Evolutionary conservation across 1,140 invertebrate species (phyloP).

Genomic region (Drosophila melanogaster): Release_6_plus_ISO1_MT NT_037436.4:18393501-18394000

Average conservation of each 20-base stretch:
- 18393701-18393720: conserved; percentile 71
- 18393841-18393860: conserved; percentile 83
- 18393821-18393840: conserved; percentile 84
- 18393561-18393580: conserved; percentile 52
- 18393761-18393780: conserved; percentile 22
- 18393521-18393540: conserved; percentile 54
- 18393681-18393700: conserved; percentile 84
- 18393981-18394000: conserved; percentile 32
- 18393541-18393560: conserved; percentile 19
- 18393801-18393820: conserved; percentile 84
- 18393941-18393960: conserved; percentile 80
- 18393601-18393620: conserved; percentile 15
- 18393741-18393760: conserved; percentile 81
- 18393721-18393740: conserved; percentile 78
- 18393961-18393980: conserved; percentile 82
- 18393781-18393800: conserved; percentile 50
- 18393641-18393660: conserved; percentile 16
- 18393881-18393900: conserved; percentile 55
- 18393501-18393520: conserved; percentile 79
- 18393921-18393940: conserved; percentile 38
- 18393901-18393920: conserved; percentile 73
- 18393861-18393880: conserved; percentile 84
- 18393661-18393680: conserved; percentile 63
- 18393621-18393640: background rate
- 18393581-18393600: conserved; percentile 39